A percentile compares a stretch with the other conserved stretches of the same genome.
Conservation (phyloP, 2,113 vertebrate species). For the Oncorhynchus masou region DNA sequence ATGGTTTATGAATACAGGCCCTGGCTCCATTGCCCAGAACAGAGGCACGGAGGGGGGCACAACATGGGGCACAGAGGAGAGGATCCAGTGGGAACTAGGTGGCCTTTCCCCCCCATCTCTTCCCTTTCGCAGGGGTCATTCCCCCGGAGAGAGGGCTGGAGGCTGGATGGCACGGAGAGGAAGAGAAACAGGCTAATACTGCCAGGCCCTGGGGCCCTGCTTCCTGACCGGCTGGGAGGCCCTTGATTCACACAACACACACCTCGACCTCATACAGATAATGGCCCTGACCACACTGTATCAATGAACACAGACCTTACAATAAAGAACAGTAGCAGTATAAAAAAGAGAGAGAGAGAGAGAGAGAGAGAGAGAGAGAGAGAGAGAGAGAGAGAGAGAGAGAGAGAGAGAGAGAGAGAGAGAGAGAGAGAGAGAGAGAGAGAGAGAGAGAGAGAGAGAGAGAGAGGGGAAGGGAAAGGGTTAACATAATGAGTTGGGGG, state of each 20-base stretch:
- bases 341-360: slow-evolving; percentile 1
- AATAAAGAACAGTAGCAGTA: neutral
- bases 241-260: slow-evolving; percentile 8
- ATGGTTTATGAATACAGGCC: too few relatives aligned
- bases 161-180: slow-evolving; percentile 29
- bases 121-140: slow-evolving; percentile 59
- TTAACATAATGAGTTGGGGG: too few relatives aligned
- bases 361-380: neutral
- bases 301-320: neutral
- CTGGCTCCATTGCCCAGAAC: neutral
- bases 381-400: slow-evolving; percentile 14
- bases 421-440: neutral
- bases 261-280: slow-evolving; percentile 11
- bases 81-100: slow-evolving; percentile 69
- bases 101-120: slow-evolving; percentile 68
- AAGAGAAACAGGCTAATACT: slow-evolving; percentile 47
- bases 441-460: slow-evolving; percentile 11
- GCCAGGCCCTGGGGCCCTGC: slow-evolving; percentile 16
- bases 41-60: slow-evolving; percentile 12
- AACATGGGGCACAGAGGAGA: slow-evolving; percentile 24
- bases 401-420: slow-evolving; percentile 4
- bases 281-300: slow-evolving; percentile 15
- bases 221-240: slow-evolving; percentile 28
- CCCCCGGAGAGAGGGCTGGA: slow-evolving; percentile 48
- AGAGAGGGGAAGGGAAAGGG: neutral